Evolutionary conservation across 2,888 invertebrate genomes (phyloP).

Genomic region (Meta bourneti): DNA sequence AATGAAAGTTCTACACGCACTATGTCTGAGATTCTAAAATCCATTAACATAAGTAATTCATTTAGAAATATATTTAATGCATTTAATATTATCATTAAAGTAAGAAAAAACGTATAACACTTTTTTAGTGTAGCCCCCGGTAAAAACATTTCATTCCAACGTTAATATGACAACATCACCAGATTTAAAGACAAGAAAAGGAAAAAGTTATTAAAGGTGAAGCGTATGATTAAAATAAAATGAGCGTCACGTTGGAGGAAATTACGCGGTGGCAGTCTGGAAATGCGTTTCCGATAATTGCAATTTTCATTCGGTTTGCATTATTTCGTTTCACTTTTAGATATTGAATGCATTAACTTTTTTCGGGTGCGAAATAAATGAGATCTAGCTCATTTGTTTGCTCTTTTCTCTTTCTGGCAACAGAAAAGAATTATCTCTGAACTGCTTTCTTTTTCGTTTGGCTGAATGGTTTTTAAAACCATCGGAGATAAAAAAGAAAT

Average conservation of each 20-base stretch:
- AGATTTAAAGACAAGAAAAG: background rate
- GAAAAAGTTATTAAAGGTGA: background rate
- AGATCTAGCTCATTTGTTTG: background rate
- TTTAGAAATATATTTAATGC: background rate
- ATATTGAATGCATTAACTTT: background rate
- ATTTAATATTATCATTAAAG: background rate
- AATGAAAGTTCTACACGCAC: background rate
- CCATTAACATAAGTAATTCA: background rate
- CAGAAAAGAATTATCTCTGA: background rate
- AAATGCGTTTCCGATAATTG: background rate
- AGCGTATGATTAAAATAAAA: background rate
- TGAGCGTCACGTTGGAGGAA: background rate
- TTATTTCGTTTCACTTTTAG: background rate
- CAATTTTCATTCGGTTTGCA: background rate
- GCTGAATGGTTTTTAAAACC: background rate
- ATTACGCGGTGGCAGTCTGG: background rate
- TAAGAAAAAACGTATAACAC: background rate
- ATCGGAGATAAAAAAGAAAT: background rate
- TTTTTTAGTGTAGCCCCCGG: background rate
- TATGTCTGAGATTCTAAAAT: background rate
- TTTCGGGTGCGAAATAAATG: background rate
- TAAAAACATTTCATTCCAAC: background rate
- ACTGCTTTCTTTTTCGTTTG: background rate
- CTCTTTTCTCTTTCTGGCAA: background rate
- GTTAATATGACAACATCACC: background rate